These are phyloP conservation scores for Allolobophora icterica DNA, from an alignment of 2,888 invertebrate genomes.

Conservation along the genomic window DNA sequence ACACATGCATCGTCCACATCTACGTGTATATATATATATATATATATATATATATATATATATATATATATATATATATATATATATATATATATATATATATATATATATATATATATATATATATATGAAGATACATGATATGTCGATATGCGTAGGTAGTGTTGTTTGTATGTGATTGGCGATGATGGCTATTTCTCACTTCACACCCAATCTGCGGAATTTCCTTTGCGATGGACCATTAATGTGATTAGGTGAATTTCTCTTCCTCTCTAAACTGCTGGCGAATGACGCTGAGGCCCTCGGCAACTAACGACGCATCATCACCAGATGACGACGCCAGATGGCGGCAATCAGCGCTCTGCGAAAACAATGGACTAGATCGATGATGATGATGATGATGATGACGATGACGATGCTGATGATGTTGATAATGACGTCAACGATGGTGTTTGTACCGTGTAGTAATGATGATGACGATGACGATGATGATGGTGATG, in stretches of 20 bases:
- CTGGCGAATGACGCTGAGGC: not conserved
- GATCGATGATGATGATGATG: slow-evolving; percentile 9
- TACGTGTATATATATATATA: not conserved
- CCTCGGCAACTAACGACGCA: not conserved
- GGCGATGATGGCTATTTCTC: too few relatives aligned
- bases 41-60: too few relatives aligned
- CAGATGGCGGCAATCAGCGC: not conserved
- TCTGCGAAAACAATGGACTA: not conserved
- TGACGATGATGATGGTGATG: not conserved
- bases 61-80: too few relatives aligned
- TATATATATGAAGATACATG: too few relatives aligned
- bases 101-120: too few relatives aligned
- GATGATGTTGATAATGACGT: not conserved
- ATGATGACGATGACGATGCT: not conserved
- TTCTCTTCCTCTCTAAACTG: not conserved
- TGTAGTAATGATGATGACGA: not conserved
- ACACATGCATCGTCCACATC: not conserved
- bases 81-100: not conserved
- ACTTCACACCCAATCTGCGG: not conserved
- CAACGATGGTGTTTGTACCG: not conserved
- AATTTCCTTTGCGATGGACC: not conserved
- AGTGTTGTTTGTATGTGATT: not conserved
- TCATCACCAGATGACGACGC: not conserved
- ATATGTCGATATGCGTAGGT: too few relatives aligned
- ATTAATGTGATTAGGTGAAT: not conserved